A percentile compares a stretch with the other conserved stretches of the same genome.
Evolutionary conservation across 2,888 invertebrate genomes (phyloP).

Genomic region (Phytoseiulus persimilis): DNA sequence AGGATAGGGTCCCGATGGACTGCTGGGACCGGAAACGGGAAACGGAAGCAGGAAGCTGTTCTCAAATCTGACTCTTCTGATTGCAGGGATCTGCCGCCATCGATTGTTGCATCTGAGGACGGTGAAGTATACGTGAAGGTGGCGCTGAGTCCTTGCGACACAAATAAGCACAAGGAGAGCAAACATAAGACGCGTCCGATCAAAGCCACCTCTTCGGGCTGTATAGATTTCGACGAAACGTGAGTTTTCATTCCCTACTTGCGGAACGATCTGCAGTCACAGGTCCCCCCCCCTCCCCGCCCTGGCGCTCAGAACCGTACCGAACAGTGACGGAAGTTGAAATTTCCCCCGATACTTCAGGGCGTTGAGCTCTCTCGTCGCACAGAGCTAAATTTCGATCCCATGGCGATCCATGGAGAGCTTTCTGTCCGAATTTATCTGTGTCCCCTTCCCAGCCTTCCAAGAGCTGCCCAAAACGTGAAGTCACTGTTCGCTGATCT

Average conservation of each 20-base stretch:
- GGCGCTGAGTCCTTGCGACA: constrained; percentile 35
- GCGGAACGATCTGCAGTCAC: too few relatives aligned
- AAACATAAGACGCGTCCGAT: constrained; percentile 32
- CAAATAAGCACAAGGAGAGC: constrained; percentile 24
- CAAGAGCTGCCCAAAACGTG: too few relatives aligned
- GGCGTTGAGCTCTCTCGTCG: too few relatives aligned
- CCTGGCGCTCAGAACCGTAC: too few relatives aligned
- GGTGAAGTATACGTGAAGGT: constrained; percentile 34
- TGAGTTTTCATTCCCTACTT: not conserved
- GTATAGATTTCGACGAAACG: constrained; percentile 29
- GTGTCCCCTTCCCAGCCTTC: too few relatives aligned
- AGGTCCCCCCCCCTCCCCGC: too few relatives aligned
- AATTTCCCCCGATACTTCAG: too few relatives aligned
- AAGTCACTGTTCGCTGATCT: too few relatives aligned
- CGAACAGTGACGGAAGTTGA: too few relatives aligned
- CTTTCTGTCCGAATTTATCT: too few relatives aligned
- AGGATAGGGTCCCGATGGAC: not conserved
- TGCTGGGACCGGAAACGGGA: not conserved
- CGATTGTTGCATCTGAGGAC: constrained; percentile 20
- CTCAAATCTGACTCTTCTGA: not conserved
- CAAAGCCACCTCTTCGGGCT: constrained; percentile 13
- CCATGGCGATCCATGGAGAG: too few relatives aligned
- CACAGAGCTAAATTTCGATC: too few relatives aligned
- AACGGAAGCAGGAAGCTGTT: not conserved
- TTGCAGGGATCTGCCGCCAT: constrained; percentile 19